Evolutionary conservation across 2,888 invertebrate species (phyloP).

Genomic region (Patella depressa): DNA sequence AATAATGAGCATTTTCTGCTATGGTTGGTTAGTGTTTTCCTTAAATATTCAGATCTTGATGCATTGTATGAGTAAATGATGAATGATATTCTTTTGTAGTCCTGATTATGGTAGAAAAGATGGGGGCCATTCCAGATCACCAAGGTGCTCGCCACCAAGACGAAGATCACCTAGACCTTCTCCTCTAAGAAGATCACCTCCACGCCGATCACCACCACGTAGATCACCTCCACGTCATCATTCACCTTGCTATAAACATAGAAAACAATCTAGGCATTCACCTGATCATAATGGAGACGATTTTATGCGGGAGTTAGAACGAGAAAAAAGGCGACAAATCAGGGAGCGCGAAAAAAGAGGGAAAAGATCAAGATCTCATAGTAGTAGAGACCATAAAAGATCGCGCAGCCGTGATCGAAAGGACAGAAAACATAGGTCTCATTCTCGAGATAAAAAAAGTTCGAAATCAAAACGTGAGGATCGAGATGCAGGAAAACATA

Average conservation of each 20-base stretch:
- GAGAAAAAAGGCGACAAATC: slow-evolving; percentile 57
- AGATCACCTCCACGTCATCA: slow-evolving; percentile 26
- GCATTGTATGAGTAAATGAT: background rate
- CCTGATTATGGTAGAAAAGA: background rate
- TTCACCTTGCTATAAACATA: slow-evolving; percentile 28
- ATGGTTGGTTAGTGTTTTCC: too few species aligned
- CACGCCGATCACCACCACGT: slow-evolving; percentile 30
- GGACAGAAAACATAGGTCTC: slow-evolving; percentile 39
- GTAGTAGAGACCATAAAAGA: slow-evolving; percentile 24
- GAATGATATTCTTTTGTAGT: background rate
- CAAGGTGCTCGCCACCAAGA: slow-evolving; percentile 23
- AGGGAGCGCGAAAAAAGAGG: slow-evolving; percentile 41
- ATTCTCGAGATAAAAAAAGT: slow-evolving; percentile 24
- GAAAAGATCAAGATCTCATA: slow-evolving; percentile 14
- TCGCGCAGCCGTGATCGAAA: slow-evolving; percentile 30
- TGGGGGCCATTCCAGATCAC: slow-evolving; percentile 12
- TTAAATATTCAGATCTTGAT: too few species aligned
- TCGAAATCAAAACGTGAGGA: slow-evolving; percentile 23
- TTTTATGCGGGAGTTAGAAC: slow-evolving; percentile 55
- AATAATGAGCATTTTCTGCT: too few species aligned
- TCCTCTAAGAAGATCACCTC: slow-evolving; percentile 27
- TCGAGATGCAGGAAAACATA: slow-evolving; percentile 3
- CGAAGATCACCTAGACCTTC: slow-evolving; percentile 26
- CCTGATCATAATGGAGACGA: slow-evolving; percentile 38
- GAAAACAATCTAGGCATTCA: slow-evolving; percentile 29